Percentiles rank a stretch among this genome's conserved stretches.
These are phyloP conservation scores for Xyrauchen texanus DNA, from an alignment of 2,113 vertebrate genomes.

Conservation along the genomic window DNA sequence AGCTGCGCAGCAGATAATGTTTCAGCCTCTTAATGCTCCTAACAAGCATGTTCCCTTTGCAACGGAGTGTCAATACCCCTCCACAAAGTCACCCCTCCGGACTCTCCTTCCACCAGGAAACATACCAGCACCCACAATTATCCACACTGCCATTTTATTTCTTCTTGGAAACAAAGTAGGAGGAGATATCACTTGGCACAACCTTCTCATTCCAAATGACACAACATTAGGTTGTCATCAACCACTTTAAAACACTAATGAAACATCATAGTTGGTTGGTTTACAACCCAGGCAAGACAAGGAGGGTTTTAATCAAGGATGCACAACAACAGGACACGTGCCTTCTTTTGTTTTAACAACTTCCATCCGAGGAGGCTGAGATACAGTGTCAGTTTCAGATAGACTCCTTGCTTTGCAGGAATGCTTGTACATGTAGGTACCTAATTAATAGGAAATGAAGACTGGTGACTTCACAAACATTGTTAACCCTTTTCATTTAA, in stretches of 20 bases:
- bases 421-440: conserved; percentile 38
- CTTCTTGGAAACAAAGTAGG: conserved; percentile 30
- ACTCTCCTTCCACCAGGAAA: conserved; percentile 42
- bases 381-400: conserved; percentile 37
- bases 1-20: conserved; percentile 71
- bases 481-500: conserved; percentile 51
- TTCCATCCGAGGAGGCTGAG: conserved; percentile 36
- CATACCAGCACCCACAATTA: conserved; percentile 1
- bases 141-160: conserved; percentile 23
- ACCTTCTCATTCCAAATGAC: conserved; percentile 1
- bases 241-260: background rate
- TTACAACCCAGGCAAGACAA: background rate
- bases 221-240: conserved; percentile 22
- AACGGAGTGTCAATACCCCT: conserved; percentile 66
- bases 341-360: conserved; percentile 43
- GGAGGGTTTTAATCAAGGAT: background rate
- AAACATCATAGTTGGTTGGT: too few relatives aligned
- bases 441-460: conserved; percentile 53
- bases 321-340: conserved; percentile 10
- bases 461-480: conserved; percentile 34
- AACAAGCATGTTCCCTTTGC: conserved; percentile 71
- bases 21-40: conserved; percentile 73
- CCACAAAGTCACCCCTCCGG: conserved; percentile 70
- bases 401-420: background rate
- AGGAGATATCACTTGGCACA: conserved; percentile 21